Evolutionary conservation across 2,888 invertebrate species (phyloP), one percentile per base, ranked within the genome.

Genomic region (Dioctria linearis): DNA sequence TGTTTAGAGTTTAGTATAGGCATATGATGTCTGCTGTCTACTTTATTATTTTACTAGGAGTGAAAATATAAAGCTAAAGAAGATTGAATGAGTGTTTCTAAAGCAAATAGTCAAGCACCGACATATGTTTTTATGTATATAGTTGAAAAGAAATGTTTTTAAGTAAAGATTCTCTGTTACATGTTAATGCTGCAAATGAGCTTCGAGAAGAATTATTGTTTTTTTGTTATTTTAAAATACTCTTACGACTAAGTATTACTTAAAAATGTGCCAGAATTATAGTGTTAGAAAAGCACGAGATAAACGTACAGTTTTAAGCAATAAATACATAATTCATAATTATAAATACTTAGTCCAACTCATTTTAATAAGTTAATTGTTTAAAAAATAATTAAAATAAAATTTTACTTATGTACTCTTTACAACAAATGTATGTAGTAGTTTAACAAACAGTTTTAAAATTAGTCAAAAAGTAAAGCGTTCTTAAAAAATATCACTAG

Each of bases 391-490:
- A 25, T 25, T 25, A 25, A 73, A 39, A 61, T 73, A 73, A 73
- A 71, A 11, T 39, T 59, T 39, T 13, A n/a, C 73, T 40, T 73
- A 42, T 42, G 25, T 25, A 25, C 25, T 57, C 59, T 59, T 42
- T 73, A 73, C 73, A 73, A 73, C 73, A 57, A 57, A 73, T n/a
- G 57, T 57, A 57, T 73, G 25, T 25, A 25, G 25, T 25, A 25
- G 25, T 25, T 25, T 25, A 67, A 67, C 67, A 49, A 73, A 57
- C 42, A 73, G 57, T 63, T 63, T 63, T 63, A 76, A 61, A 76
- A 76, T 76, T 63, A 76, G 63, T 63, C 63, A 61, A 76, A 63
- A 76, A 76, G 63, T 76, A 76, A 76, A 76, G 76, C 76, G 43
- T 73, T 75, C 37, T 49, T 63, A 40, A 76, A 76, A 76, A 49